Conservation (phyloP, 2,888 invertebrate genomes). For the Acanthopleura granulata region DNA sequence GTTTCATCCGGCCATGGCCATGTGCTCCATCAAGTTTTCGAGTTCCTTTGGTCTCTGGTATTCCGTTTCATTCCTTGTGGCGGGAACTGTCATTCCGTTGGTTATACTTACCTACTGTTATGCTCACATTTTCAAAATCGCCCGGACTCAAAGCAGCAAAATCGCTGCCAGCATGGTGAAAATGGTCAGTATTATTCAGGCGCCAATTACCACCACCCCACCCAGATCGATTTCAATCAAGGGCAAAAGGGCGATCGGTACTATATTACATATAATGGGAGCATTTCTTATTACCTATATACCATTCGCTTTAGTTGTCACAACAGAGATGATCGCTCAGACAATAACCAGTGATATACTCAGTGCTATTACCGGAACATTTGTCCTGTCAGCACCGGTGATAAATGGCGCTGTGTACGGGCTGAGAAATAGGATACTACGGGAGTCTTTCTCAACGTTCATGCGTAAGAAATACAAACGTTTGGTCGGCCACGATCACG, state of each 20-base stretch:
- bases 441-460: conserved; percentile 55
- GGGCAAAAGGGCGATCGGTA: conserved; percentile 60
- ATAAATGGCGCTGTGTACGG: conserved; percentile 60
- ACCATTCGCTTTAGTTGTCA: conserved; percentile 51
- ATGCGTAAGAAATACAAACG: conserved; percentile 45
- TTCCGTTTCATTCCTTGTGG: conserved; percentile 39
- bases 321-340: conserved; percentile 37
- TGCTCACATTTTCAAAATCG: conserved; percentile 60
- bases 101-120: conserved; percentile 58
- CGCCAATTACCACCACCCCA: conserved; percentile 50
- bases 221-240: conserved; percentile 36
- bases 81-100: conserved; percentile 51
- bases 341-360: conserved; percentile 23
- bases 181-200: conserved; percentile 62
- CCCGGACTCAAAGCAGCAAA: conserved; percentile 56
- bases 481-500: conserved; percentile 45
- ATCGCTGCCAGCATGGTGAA: conserved; percentile 63
- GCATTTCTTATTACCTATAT: conserved; percentile 56
- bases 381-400: conserved; percentile 24
- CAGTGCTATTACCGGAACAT: neutral
- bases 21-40: conserved; percentile 50
- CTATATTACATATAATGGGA: conserved; percentile 58
- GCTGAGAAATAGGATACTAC: conserved; percentile 54
- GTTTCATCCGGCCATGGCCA: conserved; percentile 48
- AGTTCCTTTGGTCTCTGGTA: conserved; percentile 44